phyloP scores from a whole-genome alignment of 2,888 invertebrate genomes.

The Cyclophora punctaria region DNA sequence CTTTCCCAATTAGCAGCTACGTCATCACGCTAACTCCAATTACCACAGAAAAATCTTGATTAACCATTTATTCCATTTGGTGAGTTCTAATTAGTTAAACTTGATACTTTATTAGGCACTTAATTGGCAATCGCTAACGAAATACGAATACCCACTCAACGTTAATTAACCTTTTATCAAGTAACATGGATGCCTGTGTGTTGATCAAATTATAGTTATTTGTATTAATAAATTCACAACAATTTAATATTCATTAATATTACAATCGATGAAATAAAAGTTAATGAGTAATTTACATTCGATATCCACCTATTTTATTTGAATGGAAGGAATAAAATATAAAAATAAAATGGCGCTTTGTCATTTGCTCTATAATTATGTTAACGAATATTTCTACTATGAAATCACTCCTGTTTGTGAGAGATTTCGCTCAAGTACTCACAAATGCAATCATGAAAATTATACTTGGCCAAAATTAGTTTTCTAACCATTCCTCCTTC shows the following conservation, averaged over 20 bases:
- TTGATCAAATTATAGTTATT: neutral
- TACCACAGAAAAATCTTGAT: slow-evolving; percentile 26
- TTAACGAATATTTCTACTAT: no score
- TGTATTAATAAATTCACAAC: slow-evolving; percentile 1
- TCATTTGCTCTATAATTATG: no score
- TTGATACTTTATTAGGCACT: slow-evolving; percentile 3
- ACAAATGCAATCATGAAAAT: slow-evolving; percentile 31
- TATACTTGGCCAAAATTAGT: slow-evolving; percentile 65
- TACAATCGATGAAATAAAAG: no score
- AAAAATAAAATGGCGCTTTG: no score
- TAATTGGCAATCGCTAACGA: slow-evolving; percentile 3
- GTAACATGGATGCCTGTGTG: neutral
- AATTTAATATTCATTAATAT: no score
- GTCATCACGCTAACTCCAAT: slow-evolving; percentile 32
- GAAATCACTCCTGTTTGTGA: no score
- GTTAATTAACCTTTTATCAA: slow-evolving; percentile 1
- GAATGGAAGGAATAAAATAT: no score
- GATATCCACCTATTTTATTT: no score
- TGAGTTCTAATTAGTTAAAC: slow-evolving; percentile 6
- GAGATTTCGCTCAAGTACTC: neutral
- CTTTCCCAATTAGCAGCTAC: slow-evolving; percentile 52
- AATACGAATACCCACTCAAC: slow-evolving; percentile 13
- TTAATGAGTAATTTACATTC: no score
- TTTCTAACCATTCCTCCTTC: slow-evolving; percentile 66
- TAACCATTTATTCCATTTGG: slow-evolving; percentile 23